A percentile compares a stretch with the other conserved stretches of the same genome.
These are phyloP conservation scores for Drosophila helvetica DNA, from an alignment of 2,888 invertebrate genomes.

Conservation along the genomic window DNA sequence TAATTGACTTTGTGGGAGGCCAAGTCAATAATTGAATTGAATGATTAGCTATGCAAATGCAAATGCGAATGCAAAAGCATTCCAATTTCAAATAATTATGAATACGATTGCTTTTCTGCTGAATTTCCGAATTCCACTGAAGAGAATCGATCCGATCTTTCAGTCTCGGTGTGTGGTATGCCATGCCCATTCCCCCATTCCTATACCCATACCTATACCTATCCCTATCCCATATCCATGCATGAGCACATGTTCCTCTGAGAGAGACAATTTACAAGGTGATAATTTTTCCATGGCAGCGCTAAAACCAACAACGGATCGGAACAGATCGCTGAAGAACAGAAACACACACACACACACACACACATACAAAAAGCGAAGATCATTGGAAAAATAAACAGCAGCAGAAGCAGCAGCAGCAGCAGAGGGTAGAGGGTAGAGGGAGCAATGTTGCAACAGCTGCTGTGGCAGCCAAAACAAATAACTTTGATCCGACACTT, in stretches of 20 bases:
- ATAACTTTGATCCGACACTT: conserved; percentile 55
- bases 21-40: conserved; percentile 73
- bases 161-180: conserved; percentile 37
- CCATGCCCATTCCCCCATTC: no score
- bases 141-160: not conserved
- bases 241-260: conserved; percentile 22
- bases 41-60: conserved; percentile 73
- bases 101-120: conserved; percentile 4
- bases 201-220: no score
- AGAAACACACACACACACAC: not conserved
- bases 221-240: no score
- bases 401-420: conserved; percentile 7
- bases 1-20: conserved; percentile 61
- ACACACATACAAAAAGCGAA: conserved; percentile 23
- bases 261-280: conserved; percentile 56
- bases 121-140: not conserved
- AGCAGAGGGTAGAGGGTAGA: not conserved
- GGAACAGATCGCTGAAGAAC: conserved; percentile 6
- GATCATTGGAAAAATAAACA: conserved; percentile 58
- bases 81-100: conserved; percentile 17
- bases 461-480: conserved; percentile 62
- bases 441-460: conserved; percentile 53
- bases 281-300: conserved; percentile 51
- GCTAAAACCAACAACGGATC: conserved; percentile 16
- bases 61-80: conserved; percentile 48